Base-by-base conservation (phyloP, 2,888 invertebrate genomes). In the Troglohyphantes excavatus region DNA sequence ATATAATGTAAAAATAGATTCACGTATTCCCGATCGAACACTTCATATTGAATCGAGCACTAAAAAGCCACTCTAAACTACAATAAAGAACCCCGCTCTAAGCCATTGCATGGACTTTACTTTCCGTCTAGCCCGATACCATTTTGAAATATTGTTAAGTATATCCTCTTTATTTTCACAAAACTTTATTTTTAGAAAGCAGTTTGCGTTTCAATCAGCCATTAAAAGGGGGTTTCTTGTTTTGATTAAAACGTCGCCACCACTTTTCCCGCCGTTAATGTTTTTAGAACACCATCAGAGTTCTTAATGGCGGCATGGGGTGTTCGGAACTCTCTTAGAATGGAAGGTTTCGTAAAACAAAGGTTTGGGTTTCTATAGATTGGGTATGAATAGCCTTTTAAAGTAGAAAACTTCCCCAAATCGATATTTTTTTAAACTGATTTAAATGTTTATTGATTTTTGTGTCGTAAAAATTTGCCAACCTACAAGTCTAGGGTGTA, bases 101-200 rank as follows among this genome's bases (percentile, higher is more conserved):
- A 33, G 9, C 33, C 3, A 9, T 33, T 6, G 59, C n/a, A 59
- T n/a, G 21, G 6, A 17, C 59, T 21, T 6, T 59, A 17, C 21
- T 27, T 67, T 27, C 26, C 27, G 11, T 26, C 17, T 27, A 5
- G 67, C 11, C 5, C 19, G 7, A 39, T 33, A 19, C 29, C 33
- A 19, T 39, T n/a, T 2, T 29, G 26, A 53, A 73, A 53, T 73
- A 26, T 39, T 73, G 13, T 73, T 78, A 63, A 65, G 13, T 29
- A 29, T n/a, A n/a, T n/a, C 68, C 72, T 11, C 46, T 19, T 53
- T 17, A n/a, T n/a, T 68, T 21, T 29, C 23, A 33, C 39, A 11
- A 29, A 67, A 29, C 13, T 27, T 21, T 67, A 79, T 79, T 79
- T 79, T 67, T 79, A 79, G 53, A 67, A 79, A 79, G n/a, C 7